Percentiles rank a stretch among this genome's conserved stretches.
phyloP scores from a whole-genome alignment of 2,888 invertebrate species.

The Cephalotes varians region DNA sequence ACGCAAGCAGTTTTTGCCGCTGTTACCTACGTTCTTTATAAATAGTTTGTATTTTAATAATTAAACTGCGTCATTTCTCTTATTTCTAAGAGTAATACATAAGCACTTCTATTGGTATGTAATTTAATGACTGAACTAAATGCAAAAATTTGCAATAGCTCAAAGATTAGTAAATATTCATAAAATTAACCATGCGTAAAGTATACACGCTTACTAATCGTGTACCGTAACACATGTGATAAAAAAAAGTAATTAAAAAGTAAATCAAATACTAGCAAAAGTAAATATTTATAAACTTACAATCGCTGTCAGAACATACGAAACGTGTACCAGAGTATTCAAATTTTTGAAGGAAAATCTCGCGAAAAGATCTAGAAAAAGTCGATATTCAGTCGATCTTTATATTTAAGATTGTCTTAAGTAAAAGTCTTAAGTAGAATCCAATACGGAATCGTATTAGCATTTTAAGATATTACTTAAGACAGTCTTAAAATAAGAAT shows the following conservation, averaged over 20 bases:
- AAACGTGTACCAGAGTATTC: neutral
- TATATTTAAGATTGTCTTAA: no score
- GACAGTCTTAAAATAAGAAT: no score
- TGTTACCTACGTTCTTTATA: neutral
- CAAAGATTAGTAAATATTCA: slow-evolving; percentile 16
- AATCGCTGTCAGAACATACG: neutral
- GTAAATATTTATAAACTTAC: slow-evolving; percentile 8
- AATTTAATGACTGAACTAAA: neutral
- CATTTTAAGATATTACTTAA: no score
- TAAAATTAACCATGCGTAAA: slow-evolving; percentile 12
- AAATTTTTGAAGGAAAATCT: neutral
- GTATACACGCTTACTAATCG: neutral
- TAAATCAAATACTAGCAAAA: neutral
- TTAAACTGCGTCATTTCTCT: neutral
- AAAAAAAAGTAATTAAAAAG: neutral
- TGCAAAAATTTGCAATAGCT: neutral
- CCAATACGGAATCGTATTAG: no score
- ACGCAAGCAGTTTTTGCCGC: slow-evolving; percentile 13
- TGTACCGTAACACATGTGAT: neutral
- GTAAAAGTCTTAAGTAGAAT: no score
- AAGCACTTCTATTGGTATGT: slow-evolving; percentile 1
- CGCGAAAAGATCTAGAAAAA: neutral
- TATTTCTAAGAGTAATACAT: slow-evolving; percentile 12
- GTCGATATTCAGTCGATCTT: no score
- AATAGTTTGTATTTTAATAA: slow-evolving; percentile 20